These are phyloP conservation scores for Volucella zonaria DNA, from an alignment of 2,888 invertebrate genomes.

Conservation along the genomic window DNA sequence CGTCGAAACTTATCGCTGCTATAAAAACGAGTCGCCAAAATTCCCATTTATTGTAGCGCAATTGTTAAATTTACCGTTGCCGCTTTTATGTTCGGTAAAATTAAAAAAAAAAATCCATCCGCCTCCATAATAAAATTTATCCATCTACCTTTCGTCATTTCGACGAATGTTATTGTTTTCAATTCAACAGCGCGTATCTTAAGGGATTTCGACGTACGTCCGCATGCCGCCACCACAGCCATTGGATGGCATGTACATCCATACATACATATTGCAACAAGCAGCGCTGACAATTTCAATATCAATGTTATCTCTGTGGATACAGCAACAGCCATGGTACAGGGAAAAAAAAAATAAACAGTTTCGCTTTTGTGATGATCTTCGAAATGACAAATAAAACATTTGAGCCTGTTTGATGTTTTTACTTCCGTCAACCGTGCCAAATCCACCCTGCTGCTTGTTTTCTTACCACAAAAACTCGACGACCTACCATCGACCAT, in stretches of 20 bases:
- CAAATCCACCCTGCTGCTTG: constrained; percentile 42
- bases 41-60: constrained; percentile 31
- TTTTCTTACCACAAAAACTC: too few species aligned
- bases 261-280: too few species aligned
- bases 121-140: constrained; percentile 53
- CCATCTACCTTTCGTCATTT: constrained; percentile 49
- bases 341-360: constrained; percentile 62
- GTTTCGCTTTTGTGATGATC: constrained; percentile 70
- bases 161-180: constrained; percentile 72
- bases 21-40: constrained; percentile 42
- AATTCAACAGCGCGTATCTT: constrained; percentile 58
- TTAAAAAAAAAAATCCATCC: constrained; percentile 44
- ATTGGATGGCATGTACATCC: constrained; percentile 48
- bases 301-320: constrained; percentile 72
- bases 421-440: constrained; percentile 62
- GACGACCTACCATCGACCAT: constrained; percentile 1
- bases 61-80: constrained; percentile 61
- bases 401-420: constrained; percentile 72
- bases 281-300: constrained; percentile 62
- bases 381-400: constrained; percentile 72
- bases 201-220: constrained; percentile 62
- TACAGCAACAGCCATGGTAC: constrained; percentile 50
- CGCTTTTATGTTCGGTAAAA: constrained; percentile 56
- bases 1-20: constrained; percentile 16
- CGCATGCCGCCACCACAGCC: constrained; percentile 22